These are phyloP conservation scores for Platycheirus albimanus DNA, from an alignment of 2,888 invertebrate genomes.

Conservation along the genomic window DNA sequence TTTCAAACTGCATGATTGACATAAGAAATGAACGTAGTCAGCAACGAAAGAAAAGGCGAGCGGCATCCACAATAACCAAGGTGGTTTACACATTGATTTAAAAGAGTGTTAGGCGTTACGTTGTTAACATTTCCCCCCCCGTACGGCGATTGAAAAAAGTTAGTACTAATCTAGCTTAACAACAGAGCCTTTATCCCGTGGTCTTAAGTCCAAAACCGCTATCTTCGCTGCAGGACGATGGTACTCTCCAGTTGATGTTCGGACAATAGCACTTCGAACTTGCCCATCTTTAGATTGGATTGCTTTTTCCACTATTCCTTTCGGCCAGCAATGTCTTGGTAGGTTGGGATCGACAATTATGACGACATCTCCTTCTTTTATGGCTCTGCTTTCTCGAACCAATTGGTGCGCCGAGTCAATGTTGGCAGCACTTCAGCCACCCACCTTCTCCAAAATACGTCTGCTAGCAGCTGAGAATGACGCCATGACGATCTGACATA, in stretches of 20 bases:
- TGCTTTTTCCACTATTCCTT: conserved; percentile 40
- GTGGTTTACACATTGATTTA: too few relatives aligned
- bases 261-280: conserved; percentile 51
- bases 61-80: too few relatives aligned
- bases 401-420: conserved; percentile 61
- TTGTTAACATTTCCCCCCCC: too few relatives aligned
- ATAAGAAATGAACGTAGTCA: too few relatives aligned
- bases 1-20: too few relatives aligned
- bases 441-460: conserved; percentile 77
- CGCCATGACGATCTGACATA: conserved; percentile 76
- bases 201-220: conserved; percentile 53
- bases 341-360: conserved; percentile 50
- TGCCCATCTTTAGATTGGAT: conserved; percentile 54
- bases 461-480: conserved; percentile 70
- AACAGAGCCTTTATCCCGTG: too few relatives aligned
- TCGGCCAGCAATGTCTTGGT: conserved; percentile 62
- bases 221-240: conserved; percentile 47
- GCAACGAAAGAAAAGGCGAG: too few relatives aligned
- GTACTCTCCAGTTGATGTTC: too few relatives aligned
- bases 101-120: too few relatives aligned
- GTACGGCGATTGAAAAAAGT: too few relatives aligned
- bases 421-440: conserved; percentile 77
- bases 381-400: conserved; percentile 59
- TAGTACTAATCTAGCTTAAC: too few relatives aligned
- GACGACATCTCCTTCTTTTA: conserved; percentile 55